Evolutionary conservation across 2,113 vertebrate species (phyloP).

Genomic region (Bos javanicus): DNA sequence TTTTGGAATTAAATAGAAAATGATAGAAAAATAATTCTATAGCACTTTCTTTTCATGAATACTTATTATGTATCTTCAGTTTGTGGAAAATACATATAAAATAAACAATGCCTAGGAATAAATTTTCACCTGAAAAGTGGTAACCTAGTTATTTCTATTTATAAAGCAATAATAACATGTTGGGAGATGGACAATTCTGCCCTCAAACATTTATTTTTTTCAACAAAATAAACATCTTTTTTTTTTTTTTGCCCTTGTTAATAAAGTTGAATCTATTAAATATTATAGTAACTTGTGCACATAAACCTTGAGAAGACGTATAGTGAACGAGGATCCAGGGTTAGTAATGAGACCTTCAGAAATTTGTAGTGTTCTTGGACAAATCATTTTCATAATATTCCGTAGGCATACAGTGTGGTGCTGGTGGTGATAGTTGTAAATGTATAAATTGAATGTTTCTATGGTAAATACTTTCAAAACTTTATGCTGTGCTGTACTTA

Average conservation of each 20-base stretch:
- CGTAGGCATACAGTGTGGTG: rapidly evolving
- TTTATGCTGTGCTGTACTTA: background rate
- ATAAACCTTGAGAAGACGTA: background rate
- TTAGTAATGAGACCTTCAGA: background rate
- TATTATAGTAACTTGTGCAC: background rate
- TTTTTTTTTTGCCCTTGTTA: background rate
- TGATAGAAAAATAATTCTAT: background rate
- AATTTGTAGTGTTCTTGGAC: background rate
- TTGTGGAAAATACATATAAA: background rate
- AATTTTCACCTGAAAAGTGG: background rate
- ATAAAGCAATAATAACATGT: background rate
- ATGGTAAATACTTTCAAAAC: background rate
- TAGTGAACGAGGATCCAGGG: rapidly evolving
- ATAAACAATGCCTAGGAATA: background rate
- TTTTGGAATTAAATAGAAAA: background rate
- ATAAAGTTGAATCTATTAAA: background rate
- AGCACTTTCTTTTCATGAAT: background rate
- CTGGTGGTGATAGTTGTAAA: rapidly evolving
- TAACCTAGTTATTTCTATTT: background rate
- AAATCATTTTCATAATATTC: background rate
- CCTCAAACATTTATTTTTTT: background rate
- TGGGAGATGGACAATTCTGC: background rate
- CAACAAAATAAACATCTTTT: background rate
- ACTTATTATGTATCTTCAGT: background rate
- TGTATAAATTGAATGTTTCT: rapidly evolving